These are phyloP conservation scores for Anguilla obscura DNA, from an alignment of 2,797 vertebrate genomes.

Conservation along the genomic window DNA sequence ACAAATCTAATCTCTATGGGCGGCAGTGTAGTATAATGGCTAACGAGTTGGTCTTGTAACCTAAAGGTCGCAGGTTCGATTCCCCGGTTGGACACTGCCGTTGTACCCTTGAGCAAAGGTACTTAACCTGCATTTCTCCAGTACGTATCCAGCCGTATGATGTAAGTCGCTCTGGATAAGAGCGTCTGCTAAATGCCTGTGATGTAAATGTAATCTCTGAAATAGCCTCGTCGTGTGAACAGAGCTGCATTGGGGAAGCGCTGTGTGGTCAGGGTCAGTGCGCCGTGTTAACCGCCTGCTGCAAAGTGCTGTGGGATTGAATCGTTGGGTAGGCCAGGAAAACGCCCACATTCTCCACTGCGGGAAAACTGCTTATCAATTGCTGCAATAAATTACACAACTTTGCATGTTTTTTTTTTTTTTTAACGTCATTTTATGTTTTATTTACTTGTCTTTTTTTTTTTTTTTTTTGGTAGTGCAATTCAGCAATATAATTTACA, in stretches of 20 bases:
- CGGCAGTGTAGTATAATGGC: too few relatives aligned
- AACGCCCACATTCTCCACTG: background rate
- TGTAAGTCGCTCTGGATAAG: too few relatives aligned
- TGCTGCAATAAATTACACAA: background rate
- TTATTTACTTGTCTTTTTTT: background rate
- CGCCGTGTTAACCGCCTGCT: background rate
- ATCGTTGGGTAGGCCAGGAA: background rate
- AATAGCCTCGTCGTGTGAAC: background rate
- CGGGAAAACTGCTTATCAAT: background rate
- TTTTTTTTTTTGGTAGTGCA: background rate
- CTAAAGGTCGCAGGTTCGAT: too few relatives aligned
- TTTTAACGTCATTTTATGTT: too few relatives aligned
- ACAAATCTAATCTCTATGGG: background rate
- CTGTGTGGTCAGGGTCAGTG: background rate
- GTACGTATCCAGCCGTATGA: too few relatives aligned
- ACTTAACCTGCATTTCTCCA: too few relatives aligned
- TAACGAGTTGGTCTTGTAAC: too few relatives aligned
- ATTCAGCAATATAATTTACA: background rate
- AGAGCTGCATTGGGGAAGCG: background rate
- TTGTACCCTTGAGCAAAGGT: too few relatives aligned
- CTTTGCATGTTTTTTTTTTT: background rate
- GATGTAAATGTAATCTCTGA: background rate
- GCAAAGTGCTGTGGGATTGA: background rate
- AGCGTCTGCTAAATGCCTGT: too few relatives aligned
- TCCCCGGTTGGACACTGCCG: too few relatives aligned